A percentile compares a stretch with the other conserved stretches of the same genome.
phyloP scores from a whole-genome alignment of 2,797 vertebrate species.

The Nyctibius grandis region DNA sequence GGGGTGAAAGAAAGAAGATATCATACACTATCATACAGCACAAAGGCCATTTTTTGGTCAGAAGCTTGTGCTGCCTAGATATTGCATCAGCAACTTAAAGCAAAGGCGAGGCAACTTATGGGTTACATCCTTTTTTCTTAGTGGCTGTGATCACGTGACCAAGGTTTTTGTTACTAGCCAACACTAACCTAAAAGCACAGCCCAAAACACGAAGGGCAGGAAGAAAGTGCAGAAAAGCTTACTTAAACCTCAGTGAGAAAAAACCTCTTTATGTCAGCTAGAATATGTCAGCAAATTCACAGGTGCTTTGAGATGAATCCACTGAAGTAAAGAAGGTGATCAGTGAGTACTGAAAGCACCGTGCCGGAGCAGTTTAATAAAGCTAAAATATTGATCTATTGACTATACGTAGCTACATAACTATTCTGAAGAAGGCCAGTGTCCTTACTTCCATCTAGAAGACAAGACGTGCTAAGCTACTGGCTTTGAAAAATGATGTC shows the following conservation, averaged over 20 bases:
- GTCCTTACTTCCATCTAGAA: not conserved
- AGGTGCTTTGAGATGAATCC: not conserved
- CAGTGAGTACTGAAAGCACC: not conserved
- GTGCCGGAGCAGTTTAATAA: not conserved
- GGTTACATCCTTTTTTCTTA: not conserved
- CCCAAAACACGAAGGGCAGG: not conserved
- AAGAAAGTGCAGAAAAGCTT: not conserved
- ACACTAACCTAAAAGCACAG: not conserved
- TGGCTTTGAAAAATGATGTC: not conserved
- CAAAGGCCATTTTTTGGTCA: not conserved
- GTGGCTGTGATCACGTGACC: not conserved
- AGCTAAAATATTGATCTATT: not conserved
- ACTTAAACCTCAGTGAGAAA: not conserved
- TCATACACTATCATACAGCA: not conserved
- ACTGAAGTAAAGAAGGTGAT: not conserved
- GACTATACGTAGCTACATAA: not conserved
- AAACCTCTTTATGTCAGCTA: not conserved
- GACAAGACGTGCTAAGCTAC: not conserved
- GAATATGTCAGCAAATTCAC: not conserved
- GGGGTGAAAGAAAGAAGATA: not conserved
- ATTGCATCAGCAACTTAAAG: not conserved
- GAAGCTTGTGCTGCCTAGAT: not conserved
- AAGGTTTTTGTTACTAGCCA: not conserved
- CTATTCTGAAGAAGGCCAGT: not conserved
- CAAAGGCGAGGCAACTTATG: rapidly evolving